phyloP scores from a whole-genome alignment of 2,113 vertebrate species.

The Petaurus breviceps region DNA sequence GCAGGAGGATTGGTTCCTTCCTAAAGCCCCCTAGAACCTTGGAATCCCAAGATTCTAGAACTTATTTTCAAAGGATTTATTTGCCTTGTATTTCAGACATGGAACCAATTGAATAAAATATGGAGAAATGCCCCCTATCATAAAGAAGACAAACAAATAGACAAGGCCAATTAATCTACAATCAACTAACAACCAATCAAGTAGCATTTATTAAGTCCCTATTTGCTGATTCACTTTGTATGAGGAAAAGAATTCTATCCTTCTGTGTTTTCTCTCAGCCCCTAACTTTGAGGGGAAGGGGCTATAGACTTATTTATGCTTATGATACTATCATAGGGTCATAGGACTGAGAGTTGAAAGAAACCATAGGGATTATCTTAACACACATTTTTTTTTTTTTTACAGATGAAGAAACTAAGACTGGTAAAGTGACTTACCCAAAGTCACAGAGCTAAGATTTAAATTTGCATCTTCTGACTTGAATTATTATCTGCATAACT shows the following conservation, averaged over 20 bases:
- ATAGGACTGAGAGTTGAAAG: background rate
- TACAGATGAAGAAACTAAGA: background rate
- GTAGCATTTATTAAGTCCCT: background rate
- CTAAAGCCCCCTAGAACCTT: background rate
- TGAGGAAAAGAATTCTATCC: background rate
- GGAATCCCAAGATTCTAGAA: slow-evolving; percentile 10
- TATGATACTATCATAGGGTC: background rate
- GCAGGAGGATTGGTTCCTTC: background rate
- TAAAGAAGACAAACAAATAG: background rate
- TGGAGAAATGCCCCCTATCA: background rate
- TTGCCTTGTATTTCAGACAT: background rate
- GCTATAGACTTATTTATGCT: background rate
- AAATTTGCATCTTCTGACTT: background rate
- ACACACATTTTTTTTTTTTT: background rate
- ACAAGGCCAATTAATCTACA: background rate
- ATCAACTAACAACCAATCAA: background rate
- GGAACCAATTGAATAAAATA: background rate
- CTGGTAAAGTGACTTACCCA: background rate
- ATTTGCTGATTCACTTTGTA: background rate
- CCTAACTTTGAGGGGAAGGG: background rate
- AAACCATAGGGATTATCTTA: background rate
- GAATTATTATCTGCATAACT: background rate
- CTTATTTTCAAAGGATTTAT: background rate
- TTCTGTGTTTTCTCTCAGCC: background rate
- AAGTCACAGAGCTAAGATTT: background rate